These are phyloP conservation scores for Kryptopterus vitreolus DNA, from an alignment of 2,797 vertebrate genomes.

Conservation along the genomic window DNA sequence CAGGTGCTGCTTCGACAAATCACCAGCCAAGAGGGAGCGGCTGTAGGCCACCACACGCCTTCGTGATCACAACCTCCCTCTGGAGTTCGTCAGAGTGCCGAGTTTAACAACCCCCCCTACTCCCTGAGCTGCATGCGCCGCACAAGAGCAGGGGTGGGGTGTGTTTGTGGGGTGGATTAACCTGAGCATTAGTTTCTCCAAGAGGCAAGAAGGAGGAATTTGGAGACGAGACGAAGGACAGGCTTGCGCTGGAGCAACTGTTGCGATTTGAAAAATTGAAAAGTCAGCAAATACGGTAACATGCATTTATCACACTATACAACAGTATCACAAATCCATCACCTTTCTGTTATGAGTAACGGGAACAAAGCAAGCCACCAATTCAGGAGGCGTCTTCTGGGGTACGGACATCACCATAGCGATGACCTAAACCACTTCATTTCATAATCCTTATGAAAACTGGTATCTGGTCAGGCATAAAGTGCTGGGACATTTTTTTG, in stretches of 20 bases:
- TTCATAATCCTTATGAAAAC: neutral
- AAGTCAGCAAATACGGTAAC: neutral
- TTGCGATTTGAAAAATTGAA: neutral
- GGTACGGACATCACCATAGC: neutral
- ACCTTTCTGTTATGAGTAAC: neutral
- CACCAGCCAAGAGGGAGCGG: slow-evolving; percentile 20
- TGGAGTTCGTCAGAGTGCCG: slow-evolving; percentile 27
- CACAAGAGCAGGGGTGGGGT: neutral
- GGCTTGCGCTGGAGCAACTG: neutral
- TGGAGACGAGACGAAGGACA: neutral
- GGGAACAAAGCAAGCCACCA: neutral
- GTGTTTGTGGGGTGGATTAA: too few relatives aligned
- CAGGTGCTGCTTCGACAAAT: slow-evolving; percentile 48
- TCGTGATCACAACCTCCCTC: slow-evolving; percentile 20
- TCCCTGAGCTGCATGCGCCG: neutral
- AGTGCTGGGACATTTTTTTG: too few relatives aligned
- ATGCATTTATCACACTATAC: neutral
- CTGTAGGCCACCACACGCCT: slow-evolving; percentile 11
- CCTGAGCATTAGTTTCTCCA: neutral
- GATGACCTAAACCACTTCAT: neutral
- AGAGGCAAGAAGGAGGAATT: neutral
- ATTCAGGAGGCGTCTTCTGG: neutral
- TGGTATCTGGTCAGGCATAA: neutral
- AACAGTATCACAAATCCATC: neutral
- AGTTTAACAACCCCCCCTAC: slow-evolving; percentile 13